Base-by-base conservation (phyloP, 2,797 vertebrate genomes). In the Tinamus major region DNA sequence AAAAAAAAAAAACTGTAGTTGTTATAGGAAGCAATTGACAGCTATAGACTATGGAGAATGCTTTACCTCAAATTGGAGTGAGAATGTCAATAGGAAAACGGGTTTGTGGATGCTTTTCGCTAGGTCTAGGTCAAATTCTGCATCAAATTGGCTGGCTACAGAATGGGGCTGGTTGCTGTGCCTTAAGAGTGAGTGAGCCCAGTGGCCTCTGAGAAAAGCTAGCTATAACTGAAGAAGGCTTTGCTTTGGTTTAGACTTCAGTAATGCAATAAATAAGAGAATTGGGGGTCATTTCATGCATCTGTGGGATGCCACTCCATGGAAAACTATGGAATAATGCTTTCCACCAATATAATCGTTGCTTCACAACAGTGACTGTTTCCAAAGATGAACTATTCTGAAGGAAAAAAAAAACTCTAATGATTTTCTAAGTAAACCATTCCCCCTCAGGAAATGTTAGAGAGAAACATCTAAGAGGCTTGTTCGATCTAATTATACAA, bases 351-450 rank as follows among this genome's bases (percentile, higher is more conserved):
- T 35, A 68, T 33, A 20, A 63, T 65, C 19, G 18, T 39, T 74
- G 83, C 78, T 68, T 49, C 74, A 27, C 72, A 94, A 84, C 16
- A 13, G 6, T 21, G 3, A 11, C 13, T 74, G 27, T 65, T 84
- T 89, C 68, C 68, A 92, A 85, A 79, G 24, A 33, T 77, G 71
- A 70, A 78, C 13, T 24, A 61, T 24, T 89, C 15, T 64, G 33
- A 86, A 15, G 10, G 33, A 72, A 14, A 88, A 88, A 77, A 14
- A 65, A 53, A 70, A 71, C 13, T 42, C 41, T 42, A 42, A 42
- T 42, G 41, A 76, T 67, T 93, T 84, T 18, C 44, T 48, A 84
- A 79, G 31, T 64, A 92, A 94, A 93, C 55, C 48, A 62, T 63
- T 94, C 23, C 58, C 44, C 27, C 20, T 81, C 77, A 95, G 61